Conservation (phyloP, 2,888 invertebrate species). For the Drosophila multiciliata region DNA sequence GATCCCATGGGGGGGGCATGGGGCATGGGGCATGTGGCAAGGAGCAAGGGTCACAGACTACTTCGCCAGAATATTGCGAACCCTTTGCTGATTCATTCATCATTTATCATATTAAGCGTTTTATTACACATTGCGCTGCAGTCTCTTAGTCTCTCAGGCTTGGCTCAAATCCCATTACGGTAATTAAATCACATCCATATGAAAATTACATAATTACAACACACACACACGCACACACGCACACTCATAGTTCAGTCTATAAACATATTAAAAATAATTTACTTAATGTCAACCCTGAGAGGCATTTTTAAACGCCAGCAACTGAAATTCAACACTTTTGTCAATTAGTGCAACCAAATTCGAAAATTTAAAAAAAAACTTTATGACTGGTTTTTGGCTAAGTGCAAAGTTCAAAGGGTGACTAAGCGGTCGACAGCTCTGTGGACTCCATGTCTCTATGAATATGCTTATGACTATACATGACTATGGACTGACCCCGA, state of each 20-base stretch:
- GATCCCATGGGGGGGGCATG: not conserved
- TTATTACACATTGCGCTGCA: constrained; percentile 77
- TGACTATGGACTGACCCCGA: constrained; percentile 30
- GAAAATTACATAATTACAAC: constrained; percentile 83
- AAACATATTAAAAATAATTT: constrained; percentile 85
- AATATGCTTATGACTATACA: constrained; percentile 29
- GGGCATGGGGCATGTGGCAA: not conserved
- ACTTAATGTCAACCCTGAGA: constrained; percentile 78
- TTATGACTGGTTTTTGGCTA: constrained; percentile 36
- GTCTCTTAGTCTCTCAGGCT: constrained; percentile 52
- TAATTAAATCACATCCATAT: constrained; percentile 84
- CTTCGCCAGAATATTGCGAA: constrained; percentile 34
- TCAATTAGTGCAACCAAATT: constrained; percentile 70
- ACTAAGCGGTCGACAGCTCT: constrained; percentile 30
- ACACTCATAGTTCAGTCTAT: constrained; percentile 72
- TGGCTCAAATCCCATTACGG: constrained; percentile 83
- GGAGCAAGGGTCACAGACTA: constrained; percentile 14
- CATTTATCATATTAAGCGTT: constrained; percentile 84
- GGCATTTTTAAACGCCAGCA: constrained; percentile 58
- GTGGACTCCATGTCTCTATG: constrained; percentile 15
- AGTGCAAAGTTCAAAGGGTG: constrained; percentile 71
- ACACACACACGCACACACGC: constrained; percentile 36
- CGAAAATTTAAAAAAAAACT: constrained; percentile 7
- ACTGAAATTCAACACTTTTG: constrained; percentile 80
- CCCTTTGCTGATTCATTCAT: constrained; percentile 77